A percentile compares a stretch with the other conserved stretches of the same genome.
These are phyloP conservation scores for Metopia argyrocephala DNA, from an alignment of 2,888 invertebrate genomes.

Conservation along the genomic window DNA sequence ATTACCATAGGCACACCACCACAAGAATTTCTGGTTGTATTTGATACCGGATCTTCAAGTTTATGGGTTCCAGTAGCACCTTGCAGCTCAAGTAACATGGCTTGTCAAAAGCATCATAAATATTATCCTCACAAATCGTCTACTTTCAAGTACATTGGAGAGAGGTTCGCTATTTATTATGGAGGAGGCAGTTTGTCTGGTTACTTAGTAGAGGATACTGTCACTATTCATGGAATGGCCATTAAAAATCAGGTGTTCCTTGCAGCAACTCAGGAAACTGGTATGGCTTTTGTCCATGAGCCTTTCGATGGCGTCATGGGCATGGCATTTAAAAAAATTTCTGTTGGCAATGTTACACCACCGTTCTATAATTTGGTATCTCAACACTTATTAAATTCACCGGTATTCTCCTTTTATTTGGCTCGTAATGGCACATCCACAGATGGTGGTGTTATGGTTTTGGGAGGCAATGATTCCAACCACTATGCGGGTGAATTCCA, in stretches of 20 bases:
- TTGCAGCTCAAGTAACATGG: slow-evolving; percentile 93
- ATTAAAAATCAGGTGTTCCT: slow-evolving; percentile 93
- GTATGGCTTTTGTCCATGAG: slow-evolving; percentile 94
- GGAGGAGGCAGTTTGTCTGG: slow-evolving; percentile 97
- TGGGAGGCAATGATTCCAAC: slow-evolving; percentile 94
- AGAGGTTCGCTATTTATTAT: slow-evolving; percentile 93
- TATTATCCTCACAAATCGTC: slow-evolving; percentile 92
- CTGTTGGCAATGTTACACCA: slow-evolving; percentile 92
- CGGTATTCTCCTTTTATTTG: slow-evolving; percentile 97
- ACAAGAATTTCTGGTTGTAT: slow-evolving; percentile 94
- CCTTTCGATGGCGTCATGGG: slow-evolving; percentile 99
- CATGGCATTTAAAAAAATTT: slow-evolving; percentile 90
- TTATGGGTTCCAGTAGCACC: slow-evolving; percentile 98
- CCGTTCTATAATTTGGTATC: slow-evolving; percentile 94
- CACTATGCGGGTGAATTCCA: slow-evolving; percentile 84
- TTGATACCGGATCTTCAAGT: slow-evolving; percentile 93
- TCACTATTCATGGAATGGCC: slow-evolving; percentile 83
- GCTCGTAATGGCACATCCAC: slow-evolving; percentile 84
- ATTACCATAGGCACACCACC: slow-evolving; percentile 93
- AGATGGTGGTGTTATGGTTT: slow-evolving; percentile 90
- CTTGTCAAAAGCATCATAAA: slow-evolving; percentile 96
- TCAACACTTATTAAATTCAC: slow-evolving; percentile 84
- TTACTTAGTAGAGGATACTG: slow-evolving; percentile 92
- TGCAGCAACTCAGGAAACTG: slow-evolving; percentile 95
- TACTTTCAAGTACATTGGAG: slow-evolving; percentile 91